Evolutionary conservation across 1,140 invertebrate species (phyloP), one percentile per base, ranked within the genome.

Genomic region (Cyrtorhinus lividipennis): DNA sequence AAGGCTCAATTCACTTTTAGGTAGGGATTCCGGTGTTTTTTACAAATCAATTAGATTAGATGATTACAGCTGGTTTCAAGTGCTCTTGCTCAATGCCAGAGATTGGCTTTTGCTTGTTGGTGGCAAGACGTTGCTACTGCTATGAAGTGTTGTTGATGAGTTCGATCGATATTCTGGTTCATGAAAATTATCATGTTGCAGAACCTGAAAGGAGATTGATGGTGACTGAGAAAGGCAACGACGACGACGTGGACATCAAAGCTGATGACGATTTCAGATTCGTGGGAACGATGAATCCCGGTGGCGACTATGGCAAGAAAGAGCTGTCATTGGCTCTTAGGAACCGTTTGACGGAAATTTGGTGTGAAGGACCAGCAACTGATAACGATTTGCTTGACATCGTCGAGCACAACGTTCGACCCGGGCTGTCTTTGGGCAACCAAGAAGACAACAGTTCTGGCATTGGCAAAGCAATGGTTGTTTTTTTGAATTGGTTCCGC

Each of bases 241-340:
- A 72, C 44, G 66, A 70, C n/a, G 75, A 77, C 64, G 76, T 83
- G 27, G 71, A 78, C 59, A 73, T 86, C 1, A 81, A 92, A 30
- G 95, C 96, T 0, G 70, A 83, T 64, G 69, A 82, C 13, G 79
- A 83, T 12, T 99, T 99, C 72, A 82, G 90, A 65, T 90, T 99
- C 69, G 82, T 99, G 62, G 92, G 92, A 5, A 99, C 97, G 0
- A 99, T 99, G 97, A 99, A 99, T 79, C 97, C 97, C 22, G 95
- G 95, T 18, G 96, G 97, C 10, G 97, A 99, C 80, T 99, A 92
- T 76, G 97, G 97, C 0, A 99, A 99, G 72, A 99, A 99, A 76
- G 97, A 99, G 80, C 76, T 99, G 10, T 99, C 97, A 0, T 95
- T 95, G 10, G 96, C 97, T 0, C 74, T 99, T 2, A 80, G 96